Evolutionary conservation across 2,113 vertebrate species (phyloP).

Genomic region (Elephantulus edwardii): DNA sequence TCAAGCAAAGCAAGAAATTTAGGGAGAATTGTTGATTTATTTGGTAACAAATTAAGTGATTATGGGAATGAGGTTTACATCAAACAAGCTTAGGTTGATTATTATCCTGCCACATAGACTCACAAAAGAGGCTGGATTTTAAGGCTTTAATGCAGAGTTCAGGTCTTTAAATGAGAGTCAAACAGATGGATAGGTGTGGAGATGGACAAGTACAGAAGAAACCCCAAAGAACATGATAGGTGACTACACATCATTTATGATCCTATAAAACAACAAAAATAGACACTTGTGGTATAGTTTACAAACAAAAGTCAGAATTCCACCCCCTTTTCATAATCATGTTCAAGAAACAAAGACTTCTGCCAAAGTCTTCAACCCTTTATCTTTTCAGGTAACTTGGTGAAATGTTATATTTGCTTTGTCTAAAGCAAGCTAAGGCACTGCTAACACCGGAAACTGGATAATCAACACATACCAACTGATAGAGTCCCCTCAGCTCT

Average conservation of each 20-base stretch:
- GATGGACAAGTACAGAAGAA: background rate
- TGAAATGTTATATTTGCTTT: constrained; percentile 66
- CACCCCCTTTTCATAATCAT: background rate
- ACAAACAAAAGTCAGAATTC: constrained; percentile 18
- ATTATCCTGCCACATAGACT: background rate
- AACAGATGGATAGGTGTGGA: too few species aligned
- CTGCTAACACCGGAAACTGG: constrained; percentile 20
- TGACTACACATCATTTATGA: background rate
- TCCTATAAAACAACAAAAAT: background rate
- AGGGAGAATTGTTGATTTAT: background rate
- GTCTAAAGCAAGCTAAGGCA: constrained; percentile 37
- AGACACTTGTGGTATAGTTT: background rate
- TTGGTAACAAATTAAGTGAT: constrained; percentile 32
- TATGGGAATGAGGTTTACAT: background rate
- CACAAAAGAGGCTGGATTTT: background rate
- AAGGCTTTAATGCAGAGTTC: background rate
- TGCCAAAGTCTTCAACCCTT: background rate
- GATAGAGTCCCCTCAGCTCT: constrained; percentile 7
- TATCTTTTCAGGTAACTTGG: constrained; percentile 16
- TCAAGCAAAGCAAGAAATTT: constrained; percentile 1
- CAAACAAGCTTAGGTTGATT: background rate
- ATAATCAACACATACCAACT: background rate
- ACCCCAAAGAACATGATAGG: background rate
- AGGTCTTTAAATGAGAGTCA: background rate
- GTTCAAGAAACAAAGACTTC: background rate